Conservation (phyloP, 2,888 invertebrate genomes). For the Cecidostiba fungosa region DNA sequence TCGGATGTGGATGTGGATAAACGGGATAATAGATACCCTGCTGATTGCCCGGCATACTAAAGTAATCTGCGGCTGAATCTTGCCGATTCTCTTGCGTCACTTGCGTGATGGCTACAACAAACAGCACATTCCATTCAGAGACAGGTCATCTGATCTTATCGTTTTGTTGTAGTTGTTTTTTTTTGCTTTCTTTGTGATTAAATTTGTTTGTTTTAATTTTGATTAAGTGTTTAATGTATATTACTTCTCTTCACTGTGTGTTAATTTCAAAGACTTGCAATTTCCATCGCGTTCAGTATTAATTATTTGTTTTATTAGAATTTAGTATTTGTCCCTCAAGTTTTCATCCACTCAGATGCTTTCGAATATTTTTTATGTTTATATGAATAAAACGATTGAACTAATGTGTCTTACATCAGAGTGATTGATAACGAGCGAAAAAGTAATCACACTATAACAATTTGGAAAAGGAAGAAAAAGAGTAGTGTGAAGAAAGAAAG, state of each 20-base stretch:
- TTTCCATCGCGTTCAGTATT: slow-evolving; percentile 23
- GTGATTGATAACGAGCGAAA: slow-evolving; percentile 9
- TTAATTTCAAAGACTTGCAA: slow-evolving; percentile 51
- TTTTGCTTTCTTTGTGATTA: slow-evolving; percentile 11
- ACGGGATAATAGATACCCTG: slow-evolving; percentile 74
- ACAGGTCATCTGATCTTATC: slow-evolving; percentile 37
- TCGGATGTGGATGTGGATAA: slow-evolving; percentile 62
- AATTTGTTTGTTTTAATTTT: background rate
- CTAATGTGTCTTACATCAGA: background rate
- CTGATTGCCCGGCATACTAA: slow-evolving; percentile 76
- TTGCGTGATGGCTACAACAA: slow-evolving; percentile 78
- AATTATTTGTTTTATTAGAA: slow-evolving; percentile 36
- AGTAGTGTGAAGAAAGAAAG: slow-evolving; percentile 15
- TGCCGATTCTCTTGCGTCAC: slow-evolving; percentile 74
- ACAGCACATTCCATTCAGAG: slow-evolving; percentile 78
- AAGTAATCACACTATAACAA: slow-evolving; percentile 36
- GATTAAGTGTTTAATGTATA: background rate
- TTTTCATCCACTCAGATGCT: slow-evolving; percentile 31
- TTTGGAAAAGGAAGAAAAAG: slow-evolving; percentile 30
- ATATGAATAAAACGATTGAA: background rate
- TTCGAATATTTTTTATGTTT: background rate
- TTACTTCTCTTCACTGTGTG: background rate
- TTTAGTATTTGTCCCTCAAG: slow-evolving; percentile 32
- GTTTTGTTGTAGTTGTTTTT: background rate
- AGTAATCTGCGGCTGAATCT: slow-evolving; percentile 72